phyloP scores from a whole-genome alignment of 2,797 vertebrate genomes.

The Phalloptychus januarius region DNA sequence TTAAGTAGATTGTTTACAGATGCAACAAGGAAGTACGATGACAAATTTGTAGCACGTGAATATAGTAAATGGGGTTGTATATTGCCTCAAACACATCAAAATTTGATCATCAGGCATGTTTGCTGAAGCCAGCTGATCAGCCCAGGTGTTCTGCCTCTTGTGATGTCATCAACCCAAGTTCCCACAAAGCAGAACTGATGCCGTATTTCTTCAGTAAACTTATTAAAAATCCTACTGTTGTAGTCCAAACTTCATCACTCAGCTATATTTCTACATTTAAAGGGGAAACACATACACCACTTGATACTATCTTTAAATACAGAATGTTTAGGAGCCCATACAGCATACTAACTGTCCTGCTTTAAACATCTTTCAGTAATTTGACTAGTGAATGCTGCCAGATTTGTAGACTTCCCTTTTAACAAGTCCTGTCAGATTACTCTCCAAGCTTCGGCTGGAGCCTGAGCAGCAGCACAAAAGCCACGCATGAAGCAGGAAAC shows the following conservation, averaged over 20 bases:
- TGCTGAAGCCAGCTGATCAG: not conserved
- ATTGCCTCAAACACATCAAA: not conserved
- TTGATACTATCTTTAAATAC: slow-evolving; percentile 12
- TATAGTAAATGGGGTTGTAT: not conserved
- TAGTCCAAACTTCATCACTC: not conserved
- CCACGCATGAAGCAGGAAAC: slow-evolving; percentile 58
- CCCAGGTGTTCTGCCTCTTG: not conserved
- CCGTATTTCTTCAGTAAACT: not conserved
- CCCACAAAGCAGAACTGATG: not conserved
- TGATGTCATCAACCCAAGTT: not conserved
- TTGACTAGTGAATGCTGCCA: slow-evolving; percentile 65
- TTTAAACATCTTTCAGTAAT: slow-evolving; percentile 55
- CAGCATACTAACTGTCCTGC: slow-evolving; percentile 50
- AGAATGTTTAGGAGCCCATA: slow-evolving; percentile 37
- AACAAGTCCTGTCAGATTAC: slow-evolving; percentile 70
- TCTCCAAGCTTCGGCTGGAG: slow-evolving; percentile 63
- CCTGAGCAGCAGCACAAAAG: slow-evolving; percentile 57
- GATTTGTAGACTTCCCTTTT: slow-evolving; percentile 65
- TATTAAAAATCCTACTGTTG: not conserved
- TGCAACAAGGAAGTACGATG: not conserved
- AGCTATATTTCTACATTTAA: not conserved
- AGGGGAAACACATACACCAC: not conserved
- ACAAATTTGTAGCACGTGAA: not conserved
- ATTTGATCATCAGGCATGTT: not conserved
- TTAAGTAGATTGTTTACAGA: not conserved